Conservation (phyloP, 2,888 invertebrate species). For the Limenitis camilla region DNA sequence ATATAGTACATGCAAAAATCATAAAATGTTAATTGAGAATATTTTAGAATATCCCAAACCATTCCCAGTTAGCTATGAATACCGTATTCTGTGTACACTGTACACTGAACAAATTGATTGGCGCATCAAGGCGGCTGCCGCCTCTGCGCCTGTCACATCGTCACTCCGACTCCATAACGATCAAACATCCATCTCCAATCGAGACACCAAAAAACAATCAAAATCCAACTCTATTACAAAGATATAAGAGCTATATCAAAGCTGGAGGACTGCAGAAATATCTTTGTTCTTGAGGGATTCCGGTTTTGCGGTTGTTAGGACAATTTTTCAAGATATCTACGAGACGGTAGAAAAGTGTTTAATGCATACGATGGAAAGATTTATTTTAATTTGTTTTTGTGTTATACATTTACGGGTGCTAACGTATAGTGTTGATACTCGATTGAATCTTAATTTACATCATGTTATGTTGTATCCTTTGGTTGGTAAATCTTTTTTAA, state of each 20-base stretch:
- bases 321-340: conserved; percentile 10
- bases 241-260: conserved; percentile 7
- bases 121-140: conserved; percentile 56
- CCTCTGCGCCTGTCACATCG: conserved; percentile 60
- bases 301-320: conserved; percentile 13
- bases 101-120: conserved; percentile 71
- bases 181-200: conserved; percentile 5
- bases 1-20: background rate
- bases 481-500: no score
- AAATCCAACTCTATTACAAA: conserved; percentile 25
- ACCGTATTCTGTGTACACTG: conserved; percentile 65
- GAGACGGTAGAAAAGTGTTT: background rate
- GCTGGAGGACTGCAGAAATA: background rate
- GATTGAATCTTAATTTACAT: no score
- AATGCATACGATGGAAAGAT: background rate
- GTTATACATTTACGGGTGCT: no score
- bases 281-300: background rate
- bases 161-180: conserved; percentile 50
- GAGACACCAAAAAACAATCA: conserved; percentile 5
- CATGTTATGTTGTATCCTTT: no score
- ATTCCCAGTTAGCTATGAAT: conserved; percentile 49
- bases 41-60: conserved; percentile 38
- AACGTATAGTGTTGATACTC: no score
- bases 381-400: background rate
- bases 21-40: background rate